Percentiles rank a stretch among this genome's conserved stretches.
phyloP scores from a whole-genome alignment of 2,888 invertebrate genomes.

The Drosophila paracracens region DNA sequence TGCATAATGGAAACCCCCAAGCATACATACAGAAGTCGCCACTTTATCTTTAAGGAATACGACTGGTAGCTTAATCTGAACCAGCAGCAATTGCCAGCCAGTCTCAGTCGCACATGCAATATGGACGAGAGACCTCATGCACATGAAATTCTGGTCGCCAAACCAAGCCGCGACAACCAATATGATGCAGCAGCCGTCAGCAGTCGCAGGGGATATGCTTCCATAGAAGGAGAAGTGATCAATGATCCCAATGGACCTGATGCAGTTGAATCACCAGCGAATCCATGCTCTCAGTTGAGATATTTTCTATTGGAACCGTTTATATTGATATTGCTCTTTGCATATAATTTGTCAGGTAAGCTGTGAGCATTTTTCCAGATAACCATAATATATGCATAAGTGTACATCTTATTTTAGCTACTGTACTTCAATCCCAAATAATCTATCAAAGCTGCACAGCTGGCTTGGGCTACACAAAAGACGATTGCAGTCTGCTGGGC shows the following conservation, averaged over 20 bases:
- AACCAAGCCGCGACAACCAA: constrained; percentile 7
- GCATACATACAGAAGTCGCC: constrained; percentile 14
- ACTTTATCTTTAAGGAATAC: constrained; percentile 57
- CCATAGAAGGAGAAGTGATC: constrained; percentile 3
- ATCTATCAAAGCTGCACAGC: constrained; percentile 89
- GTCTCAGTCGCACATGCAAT: constrained; percentile 45
- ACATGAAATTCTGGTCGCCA: constrained; percentile 58
- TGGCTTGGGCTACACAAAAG: constrained; percentile 86
- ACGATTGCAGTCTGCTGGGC: constrained; percentile 86
- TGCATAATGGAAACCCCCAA: constrained; percentile 46
- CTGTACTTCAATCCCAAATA: constrained; percentile 88
- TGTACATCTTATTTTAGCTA: constrained; percentile 61
- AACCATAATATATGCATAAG: background rate
- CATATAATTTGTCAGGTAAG: constrained; percentile 82
- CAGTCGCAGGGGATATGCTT: background rate
- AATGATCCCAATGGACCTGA: background rate
- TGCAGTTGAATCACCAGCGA: background rate
- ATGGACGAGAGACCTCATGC: constrained; percentile 69
- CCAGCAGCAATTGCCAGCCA: constrained; percentile 7
- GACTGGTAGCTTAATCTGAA: constrained; percentile 11
- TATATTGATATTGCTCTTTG: constrained; percentile 80
- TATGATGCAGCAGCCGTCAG: constrained; percentile 8
- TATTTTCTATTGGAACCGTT: constrained; percentile 77
- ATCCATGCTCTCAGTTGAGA: constrained; percentile 6
- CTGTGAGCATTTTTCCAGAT: background rate